Percentiles rank a stretch among this genome's conserved stretches.
phyloP scores from a whole-genome alignment of 2,888 invertebrate genomes.

The Agrochola lota region DNA sequence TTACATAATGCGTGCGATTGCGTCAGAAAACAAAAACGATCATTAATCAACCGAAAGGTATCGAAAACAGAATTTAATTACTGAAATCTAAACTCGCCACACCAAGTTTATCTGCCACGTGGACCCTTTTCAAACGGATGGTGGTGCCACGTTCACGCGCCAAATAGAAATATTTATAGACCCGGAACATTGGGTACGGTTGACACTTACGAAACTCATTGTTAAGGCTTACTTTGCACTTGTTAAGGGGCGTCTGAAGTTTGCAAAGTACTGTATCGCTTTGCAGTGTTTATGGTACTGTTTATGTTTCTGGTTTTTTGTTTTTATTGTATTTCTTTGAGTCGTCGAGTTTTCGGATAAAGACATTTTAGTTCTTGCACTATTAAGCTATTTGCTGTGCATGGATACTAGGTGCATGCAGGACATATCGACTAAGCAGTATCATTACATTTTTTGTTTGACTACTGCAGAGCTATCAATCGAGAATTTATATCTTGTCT shows the following conservation, averaged over 20 bases:
- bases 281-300: conserved; percentile 14
- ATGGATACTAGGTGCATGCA: not conserved
- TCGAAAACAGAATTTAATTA: conserved; percentile 67
- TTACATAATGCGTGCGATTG: not conserved
- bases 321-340: not conserved
- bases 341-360: too few relatives aligned
- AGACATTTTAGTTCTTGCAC: too few relatives aligned
- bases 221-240: conserved; percentile 60
- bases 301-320: not conserved
- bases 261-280: conserved; percentile 26
- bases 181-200: conserved; percentile 66
- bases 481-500: not conserved
- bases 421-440: too few relatives aligned
- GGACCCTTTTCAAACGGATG: conserved; percentile 73
- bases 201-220: conserved; percentile 75
- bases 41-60: conserved; percentile 42
- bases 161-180: conserved; percentile 78
- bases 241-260: conserved; percentile 22
- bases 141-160: conserved; percentile 65
- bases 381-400: not conserved
- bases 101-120: conserved; percentile 53
- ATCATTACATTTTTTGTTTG: not conserved
- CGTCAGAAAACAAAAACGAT: conserved; percentile 15
- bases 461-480: not conserved
- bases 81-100: conserved; percentile 45